Evolutionary conservation across 2,888 invertebrate genomes (phyloP).

Genomic region (Tholera decimalis): DNA sequence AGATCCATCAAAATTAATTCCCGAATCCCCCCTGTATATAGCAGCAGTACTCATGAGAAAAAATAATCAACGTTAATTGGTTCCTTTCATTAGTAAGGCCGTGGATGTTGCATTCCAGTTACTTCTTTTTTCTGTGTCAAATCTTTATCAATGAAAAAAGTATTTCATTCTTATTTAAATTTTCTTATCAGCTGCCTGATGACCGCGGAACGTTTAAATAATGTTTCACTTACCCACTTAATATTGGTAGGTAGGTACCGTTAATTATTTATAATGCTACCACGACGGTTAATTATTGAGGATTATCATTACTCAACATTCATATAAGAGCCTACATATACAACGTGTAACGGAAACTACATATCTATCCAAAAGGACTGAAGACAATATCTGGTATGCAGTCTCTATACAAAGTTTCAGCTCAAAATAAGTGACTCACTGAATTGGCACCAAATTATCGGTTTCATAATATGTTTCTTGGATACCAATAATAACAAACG

Average conservation of each 20-base stretch:
- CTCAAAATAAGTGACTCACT: too few relatives aligned
- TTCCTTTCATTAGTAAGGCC: conserved; percentile 90
- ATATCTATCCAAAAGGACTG: too few relatives aligned
- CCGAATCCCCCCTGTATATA: conserved; percentile 77
- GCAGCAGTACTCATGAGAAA: conserved; percentile 83
- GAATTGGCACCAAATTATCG: too few relatives aligned
- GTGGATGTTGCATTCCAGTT: conserved; percentile 85
- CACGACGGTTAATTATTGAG: neutral
- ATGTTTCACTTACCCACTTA: conserved; percentile 79
- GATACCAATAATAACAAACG: too few relatives aligned
- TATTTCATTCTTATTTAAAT: conserved; percentile 90
- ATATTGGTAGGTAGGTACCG: conserved; percentile 52
- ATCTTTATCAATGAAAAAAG: conserved; percentile 91
- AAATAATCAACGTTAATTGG: conserved; percentile 91
- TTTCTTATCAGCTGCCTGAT: conserved; percentile 85
- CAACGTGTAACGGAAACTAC: too few relatives aligned
- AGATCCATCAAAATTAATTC: conserved; percentile 17
- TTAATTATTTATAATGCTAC: conserved; percentile 25
- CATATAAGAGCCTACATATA: neutral
- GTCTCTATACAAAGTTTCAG: too few relatives aligned
- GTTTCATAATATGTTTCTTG: too few relatives aligned
- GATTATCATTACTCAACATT: neutral
- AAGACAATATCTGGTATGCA: too few relatives aligned
- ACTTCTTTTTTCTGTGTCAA: conserved; percentile 89
- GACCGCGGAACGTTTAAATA: conserved; percentile 80